These are phyloP conservation scores for Phoxinus phoxinus DNA, from an alignment of 2,113 vertebrate genomes.

Conservation along the genomic window DNA sequence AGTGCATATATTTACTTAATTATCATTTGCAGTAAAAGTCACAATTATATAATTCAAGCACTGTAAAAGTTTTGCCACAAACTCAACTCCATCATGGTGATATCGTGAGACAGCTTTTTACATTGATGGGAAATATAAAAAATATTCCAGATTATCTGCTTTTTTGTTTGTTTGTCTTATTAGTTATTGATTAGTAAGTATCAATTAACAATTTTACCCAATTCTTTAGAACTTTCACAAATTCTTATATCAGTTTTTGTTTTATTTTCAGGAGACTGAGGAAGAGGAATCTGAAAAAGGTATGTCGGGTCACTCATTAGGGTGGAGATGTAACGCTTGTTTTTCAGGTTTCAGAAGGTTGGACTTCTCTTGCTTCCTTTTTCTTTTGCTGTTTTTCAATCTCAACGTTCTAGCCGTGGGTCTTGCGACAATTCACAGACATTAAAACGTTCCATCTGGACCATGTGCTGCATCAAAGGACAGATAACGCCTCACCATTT, in stretches of 20 bases:
- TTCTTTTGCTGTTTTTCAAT: conserved; percentile 38
- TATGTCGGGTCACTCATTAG: conserved; percentile 78
- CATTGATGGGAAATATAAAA: no score
- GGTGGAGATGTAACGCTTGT: conserved; percentile 30
- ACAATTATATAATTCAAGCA: no score
- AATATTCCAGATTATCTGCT: no score
- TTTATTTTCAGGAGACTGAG: conserved; percentile 85
- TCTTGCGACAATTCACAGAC: not conserved
- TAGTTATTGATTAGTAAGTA: not conserved
- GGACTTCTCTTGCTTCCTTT: conserved; percentile 40
- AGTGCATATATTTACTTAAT: no score
- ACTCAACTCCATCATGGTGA: no score
- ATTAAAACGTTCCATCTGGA: not conserved
- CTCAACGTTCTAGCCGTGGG: not conserved
- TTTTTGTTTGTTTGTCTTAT: no score
- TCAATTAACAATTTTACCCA: not conserved
- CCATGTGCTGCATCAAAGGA: conserved; percentile 35
- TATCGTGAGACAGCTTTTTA: no score
- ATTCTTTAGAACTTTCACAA: not conserved
- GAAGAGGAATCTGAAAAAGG: conserved; percentile 94
- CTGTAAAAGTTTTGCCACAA: no score
- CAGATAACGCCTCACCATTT: not conserved
- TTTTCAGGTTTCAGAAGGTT: conserved; percentile 53
- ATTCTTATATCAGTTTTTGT: conserved; percentile 51
- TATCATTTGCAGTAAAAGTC: no score